Evolutionary conservation across 1,140 invertebrate species (phyloP).

Genomic region (Listronotus bonariensis): DNA sequence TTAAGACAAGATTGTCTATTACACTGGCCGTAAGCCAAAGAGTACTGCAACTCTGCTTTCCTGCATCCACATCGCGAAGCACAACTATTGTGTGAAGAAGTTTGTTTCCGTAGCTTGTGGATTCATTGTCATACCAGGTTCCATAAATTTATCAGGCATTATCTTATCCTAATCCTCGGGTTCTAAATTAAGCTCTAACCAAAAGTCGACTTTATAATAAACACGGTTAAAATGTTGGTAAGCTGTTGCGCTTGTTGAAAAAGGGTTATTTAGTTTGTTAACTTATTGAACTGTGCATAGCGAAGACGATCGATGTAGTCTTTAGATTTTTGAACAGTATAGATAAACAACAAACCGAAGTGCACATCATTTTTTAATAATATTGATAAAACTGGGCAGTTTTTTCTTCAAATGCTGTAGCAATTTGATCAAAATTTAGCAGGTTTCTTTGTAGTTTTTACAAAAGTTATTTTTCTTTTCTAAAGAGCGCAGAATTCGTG

Average conservation of each 20-base stretch:
- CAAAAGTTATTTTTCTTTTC: not conserved
- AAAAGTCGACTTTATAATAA: constrained; percentile 56
- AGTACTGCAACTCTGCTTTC: constrained; percentile 7
- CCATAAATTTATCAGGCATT: constrained; percentile 46
- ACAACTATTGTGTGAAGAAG: constrained; percentile 35
- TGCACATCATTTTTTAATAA: constrained; percentile 48
- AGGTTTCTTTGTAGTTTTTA: not conserved
- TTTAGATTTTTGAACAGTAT: constrained; percentile 42
- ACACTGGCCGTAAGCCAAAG: constrained; percentile 26
- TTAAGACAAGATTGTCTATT: constrained; percentile 17
- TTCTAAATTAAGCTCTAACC: constrained; percentile 53
- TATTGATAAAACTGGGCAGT: constrained; percentile 42
- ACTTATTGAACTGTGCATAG: not conserved
- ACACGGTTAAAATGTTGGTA: constrained; percentile 50
- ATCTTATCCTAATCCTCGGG: constrained; percentile 54
- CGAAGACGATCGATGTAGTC: constrained; percentile 25
- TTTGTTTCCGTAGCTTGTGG: constrained; percentile 49
- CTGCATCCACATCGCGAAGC: constrained; percentile 11
- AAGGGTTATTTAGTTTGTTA: constrained; percentile 27
- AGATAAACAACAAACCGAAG: constrained; percentile 40
- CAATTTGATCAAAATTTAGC: not conserved
- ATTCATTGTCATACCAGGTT: constrained; percentile 48
- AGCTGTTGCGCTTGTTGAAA: too few species aligned
- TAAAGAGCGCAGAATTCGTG: constrained; percentile 47
- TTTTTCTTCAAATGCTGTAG: constrained; percentile 51